phyloP scores from a whole-genome alignment of 2,888 invertebrate genomes.

The Ormia ochracea region DNA sequence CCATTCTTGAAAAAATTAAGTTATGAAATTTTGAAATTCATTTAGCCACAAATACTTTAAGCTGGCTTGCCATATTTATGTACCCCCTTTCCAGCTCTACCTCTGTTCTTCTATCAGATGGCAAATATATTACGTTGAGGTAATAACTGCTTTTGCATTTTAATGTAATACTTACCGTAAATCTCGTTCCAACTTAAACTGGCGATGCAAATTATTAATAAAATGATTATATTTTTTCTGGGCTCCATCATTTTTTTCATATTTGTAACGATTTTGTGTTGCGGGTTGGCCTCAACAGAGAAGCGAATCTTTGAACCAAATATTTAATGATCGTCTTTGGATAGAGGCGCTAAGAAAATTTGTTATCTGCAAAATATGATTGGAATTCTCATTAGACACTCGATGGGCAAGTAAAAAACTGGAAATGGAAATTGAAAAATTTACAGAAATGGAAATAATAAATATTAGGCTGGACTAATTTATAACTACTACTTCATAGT shows the following conservation, averaged over 20 bases:
- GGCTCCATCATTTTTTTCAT: constrained; percentile 51
- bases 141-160: not conserved
- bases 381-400: constrained; percentile 13
- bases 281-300: not conserved
- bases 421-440: constrained; percentile 17
- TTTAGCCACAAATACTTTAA: too few relatives aligned
- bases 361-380: constrained; percentile 40
- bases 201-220: constrained; percentile 64
- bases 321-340: constrained; percentile 21
- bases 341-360: constrained; percentile 11
- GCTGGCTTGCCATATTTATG: too few relatives aligned
- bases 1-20: too few relatives aligned
- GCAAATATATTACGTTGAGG: not conserved
- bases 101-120: not conserved
- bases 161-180: constrained; percentile 70
- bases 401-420: constrained; percentile 10
- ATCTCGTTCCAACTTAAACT: constrained; percentile 66
- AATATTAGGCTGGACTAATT: not conserved
- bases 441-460: not conserved
- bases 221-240: constrained; percentile 52
- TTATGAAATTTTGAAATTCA: too few relatives aligned
- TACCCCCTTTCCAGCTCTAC: not conserved
- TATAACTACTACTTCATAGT: constrained; percentile 30
- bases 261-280: too few relatives aligned
- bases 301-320: constrained; percentile 7